Conservation (phyloP, 2,113 vertebrate species). For the Fukomys damarensis region DNA sequence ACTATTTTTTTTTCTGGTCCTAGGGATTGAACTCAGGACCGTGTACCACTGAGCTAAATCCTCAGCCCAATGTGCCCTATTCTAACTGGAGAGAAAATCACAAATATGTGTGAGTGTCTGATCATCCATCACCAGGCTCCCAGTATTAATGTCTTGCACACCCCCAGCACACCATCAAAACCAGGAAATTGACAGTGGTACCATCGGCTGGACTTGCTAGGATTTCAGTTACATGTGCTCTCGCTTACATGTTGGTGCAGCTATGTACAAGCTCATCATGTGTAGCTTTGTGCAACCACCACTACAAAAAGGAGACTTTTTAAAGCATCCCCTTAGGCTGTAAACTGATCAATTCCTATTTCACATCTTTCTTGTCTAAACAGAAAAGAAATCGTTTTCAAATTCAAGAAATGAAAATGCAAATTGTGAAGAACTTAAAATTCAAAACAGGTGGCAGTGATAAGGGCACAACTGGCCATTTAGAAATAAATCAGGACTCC, state of each 20-base stretch:
- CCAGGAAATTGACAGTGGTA: background rate
- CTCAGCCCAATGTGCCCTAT: no score
- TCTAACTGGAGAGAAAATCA: background rate
- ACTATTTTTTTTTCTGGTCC: no score
- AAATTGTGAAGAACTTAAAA: constrained; percentile 1
- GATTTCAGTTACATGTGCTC: background rate
- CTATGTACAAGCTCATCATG: background rate
- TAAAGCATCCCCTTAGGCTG: background rate
- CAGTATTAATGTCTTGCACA: background rate
- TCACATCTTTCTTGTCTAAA: background rate
- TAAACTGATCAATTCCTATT: background rate
- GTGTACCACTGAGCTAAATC: no score
- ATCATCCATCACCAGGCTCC: background rate
- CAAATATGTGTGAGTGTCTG: background rate
- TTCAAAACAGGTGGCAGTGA: background rate
- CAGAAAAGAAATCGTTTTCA: background rate
- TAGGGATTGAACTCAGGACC: no score
- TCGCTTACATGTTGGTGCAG: background rate
- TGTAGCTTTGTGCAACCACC: background rate
- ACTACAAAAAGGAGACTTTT: background rate
- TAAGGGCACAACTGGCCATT: background rate
- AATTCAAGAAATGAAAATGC: background rate
- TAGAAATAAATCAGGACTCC: background rate
- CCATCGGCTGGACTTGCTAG: background rate
- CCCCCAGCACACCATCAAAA: background rate